Evolutionary conservation across 2,113 vertebrate genomes (phyloP).

Genomic region (Columba livia): DNA sequence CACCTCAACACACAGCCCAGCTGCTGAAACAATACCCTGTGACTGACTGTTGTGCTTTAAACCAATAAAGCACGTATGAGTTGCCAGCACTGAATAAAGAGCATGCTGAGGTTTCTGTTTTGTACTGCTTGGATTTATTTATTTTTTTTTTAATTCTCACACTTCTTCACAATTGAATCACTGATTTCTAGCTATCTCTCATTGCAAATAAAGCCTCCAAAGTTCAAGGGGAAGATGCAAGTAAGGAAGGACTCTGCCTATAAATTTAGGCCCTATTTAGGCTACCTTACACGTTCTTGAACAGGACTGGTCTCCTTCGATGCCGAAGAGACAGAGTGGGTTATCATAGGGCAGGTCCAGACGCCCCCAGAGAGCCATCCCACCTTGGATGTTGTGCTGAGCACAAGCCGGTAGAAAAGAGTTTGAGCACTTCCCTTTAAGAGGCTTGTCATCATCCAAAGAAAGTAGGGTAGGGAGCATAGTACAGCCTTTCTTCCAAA

Average conservation of each 20-base stretch:
- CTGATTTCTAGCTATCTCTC: not conserved
- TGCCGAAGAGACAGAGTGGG: accelerated
- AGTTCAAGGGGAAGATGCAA: not conserved
- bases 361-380: not conserved
- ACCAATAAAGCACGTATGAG: not conserved
- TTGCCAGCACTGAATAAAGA: constrained; percentile 24
- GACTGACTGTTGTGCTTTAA: not conserved
- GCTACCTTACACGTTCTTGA: not conserved
- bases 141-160: not conserved
- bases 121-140: not conserved
- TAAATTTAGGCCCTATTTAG: not conserved
- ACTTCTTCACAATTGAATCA: not conserved
- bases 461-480: not conserved
- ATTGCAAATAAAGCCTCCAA: not conserved
- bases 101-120: not conserved
- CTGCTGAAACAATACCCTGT: constrained; percentile 45
- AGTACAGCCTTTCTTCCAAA: not conserved
- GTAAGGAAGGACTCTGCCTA: not conserved
- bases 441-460: not conserved
- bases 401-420: not conserved
- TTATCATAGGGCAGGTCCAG: not conserved
- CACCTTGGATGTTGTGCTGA: not conserved
- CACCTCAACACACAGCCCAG: not conserved
- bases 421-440: not conserved
- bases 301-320: not conserved